A percentile compares a stretch with the other conserved stretches of the same genome.
These are phyloP conservation scores for Tragopan temminckii DNA, from an alignment of 2,797 vertebrate genomes.

Conservation along the genomic window DNA sequence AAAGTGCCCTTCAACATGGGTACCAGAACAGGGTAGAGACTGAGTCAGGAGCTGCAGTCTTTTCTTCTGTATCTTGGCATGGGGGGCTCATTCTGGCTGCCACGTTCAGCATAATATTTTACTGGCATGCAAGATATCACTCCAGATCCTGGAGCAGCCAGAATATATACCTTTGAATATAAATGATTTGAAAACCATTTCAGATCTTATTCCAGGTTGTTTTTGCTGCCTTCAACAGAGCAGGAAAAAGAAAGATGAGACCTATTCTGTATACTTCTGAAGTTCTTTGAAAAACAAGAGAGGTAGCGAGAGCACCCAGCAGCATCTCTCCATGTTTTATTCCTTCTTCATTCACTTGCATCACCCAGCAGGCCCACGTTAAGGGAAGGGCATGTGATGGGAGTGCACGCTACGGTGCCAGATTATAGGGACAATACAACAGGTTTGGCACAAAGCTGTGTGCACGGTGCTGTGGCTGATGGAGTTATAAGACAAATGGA, in stretches of 20 bases:
- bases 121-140: neutral
- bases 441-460: neutral
- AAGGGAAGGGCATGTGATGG: fast-evolving
- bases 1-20: neutral
- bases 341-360: neutral
- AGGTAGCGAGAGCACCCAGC: neutral
- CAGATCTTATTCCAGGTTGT: neutral
- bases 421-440: neutral
- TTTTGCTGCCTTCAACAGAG: neutral
- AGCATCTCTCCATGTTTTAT: neutral
- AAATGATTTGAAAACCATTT: neutral
- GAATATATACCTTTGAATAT: neutral
- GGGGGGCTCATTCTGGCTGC: neutral
- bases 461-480: neutral
- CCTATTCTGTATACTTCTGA: neutral
- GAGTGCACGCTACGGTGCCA: fast-evolving
- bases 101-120: neutral
- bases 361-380: fast-evolving
- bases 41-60: neutral
- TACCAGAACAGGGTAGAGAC: neutral
- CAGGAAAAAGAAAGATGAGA: neutral
- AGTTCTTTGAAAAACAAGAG: neutral
- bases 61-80: neutral
- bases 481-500: neutral
- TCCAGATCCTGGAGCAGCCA: neutral